Conservation (phyloP, 2,797 vertebrate genomes). For the Centroberyx gerrardi region DNA sequence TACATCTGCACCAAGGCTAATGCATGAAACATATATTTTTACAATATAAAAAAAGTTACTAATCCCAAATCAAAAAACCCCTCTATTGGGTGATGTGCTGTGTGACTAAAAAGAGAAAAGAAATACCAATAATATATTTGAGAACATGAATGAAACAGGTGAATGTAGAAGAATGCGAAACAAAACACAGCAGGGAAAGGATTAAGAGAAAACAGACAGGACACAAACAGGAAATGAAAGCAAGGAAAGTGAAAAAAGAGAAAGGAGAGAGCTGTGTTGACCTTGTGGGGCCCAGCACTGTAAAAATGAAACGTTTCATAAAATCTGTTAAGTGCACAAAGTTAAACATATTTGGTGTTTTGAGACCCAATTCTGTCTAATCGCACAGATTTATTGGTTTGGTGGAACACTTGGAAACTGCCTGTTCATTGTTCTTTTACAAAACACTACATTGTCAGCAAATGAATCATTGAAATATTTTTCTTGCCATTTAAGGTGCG, state of each 20-base stretch:
- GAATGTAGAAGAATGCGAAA: not conserved
- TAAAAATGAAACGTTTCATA: not conserved
- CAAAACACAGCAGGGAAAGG: slow-evolving; percentile 8
- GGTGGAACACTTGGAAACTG: no score
- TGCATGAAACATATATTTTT: not conserved
- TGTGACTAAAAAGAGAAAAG: not conserved
- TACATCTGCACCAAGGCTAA: not conserved
- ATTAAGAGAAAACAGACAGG: slow-evolving; percentile 33
- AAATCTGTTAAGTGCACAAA: not conserved
- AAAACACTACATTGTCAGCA: no score
- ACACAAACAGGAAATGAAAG: slow-evolving; percentile 51
- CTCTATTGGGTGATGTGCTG: not conserved
- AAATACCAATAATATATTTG: not conserved
- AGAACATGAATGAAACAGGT: not conserved
- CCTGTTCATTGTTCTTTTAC: no score
- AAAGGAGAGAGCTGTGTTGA: slow-evolving; percentile 25
- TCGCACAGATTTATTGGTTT: no score
- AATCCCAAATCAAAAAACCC: no score
- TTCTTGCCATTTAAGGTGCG: no score
- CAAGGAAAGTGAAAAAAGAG: not conserved
- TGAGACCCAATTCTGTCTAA: no score
- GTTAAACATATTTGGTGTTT: no score
- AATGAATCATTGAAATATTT: no score
- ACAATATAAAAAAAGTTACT: no score
- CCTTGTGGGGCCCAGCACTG: slow-evolving; percentile 9